Evolutionary conservation across 1,140 invertebrate genomes (phyloP).

Genomic region (Rhyacophila brunnea): DNA sequence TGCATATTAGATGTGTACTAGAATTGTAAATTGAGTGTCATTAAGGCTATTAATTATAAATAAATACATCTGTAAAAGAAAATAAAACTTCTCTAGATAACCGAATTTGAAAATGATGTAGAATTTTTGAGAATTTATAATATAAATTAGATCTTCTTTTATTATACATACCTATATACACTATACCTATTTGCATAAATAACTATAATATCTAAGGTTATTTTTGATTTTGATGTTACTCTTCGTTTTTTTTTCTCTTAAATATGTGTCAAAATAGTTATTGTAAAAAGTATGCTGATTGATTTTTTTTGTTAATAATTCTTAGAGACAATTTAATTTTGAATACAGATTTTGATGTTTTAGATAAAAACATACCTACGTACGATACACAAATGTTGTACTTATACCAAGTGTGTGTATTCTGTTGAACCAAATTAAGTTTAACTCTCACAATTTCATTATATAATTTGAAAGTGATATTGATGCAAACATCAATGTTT

Average conservation of each 20-base stretch:
- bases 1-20: constrained; percentile 34
- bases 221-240: background rate
- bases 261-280: background rate
- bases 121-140: constrained; percentile 12
- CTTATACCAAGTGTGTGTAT: background rate
- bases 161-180: background rate
- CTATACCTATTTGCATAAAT: background rate
- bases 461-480: background rate
- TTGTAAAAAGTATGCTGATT: background rate
- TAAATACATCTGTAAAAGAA: constrained; percentile 25
- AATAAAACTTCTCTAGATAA: constrained; percentile 45
- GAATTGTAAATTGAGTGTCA: constrained; percentile 33
- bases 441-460: background rate
- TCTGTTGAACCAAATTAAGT: background rate
- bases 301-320: too few relatives aligned
- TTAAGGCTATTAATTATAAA: constrained; percentile 24
- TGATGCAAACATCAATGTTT: background rate
- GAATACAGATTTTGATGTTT: too few relatives aligned
- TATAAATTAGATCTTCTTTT: constrained; percentile 6
- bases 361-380: too few relatives aligned
- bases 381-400: too few relatives aligned
- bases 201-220: background rate
- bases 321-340: too few relatives aligned
- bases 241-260: background rate
- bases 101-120: constrained; percentile 43